Conservation (phyloP, 1,140 invertebrate species). For the Drosophila burlai region DNA sequence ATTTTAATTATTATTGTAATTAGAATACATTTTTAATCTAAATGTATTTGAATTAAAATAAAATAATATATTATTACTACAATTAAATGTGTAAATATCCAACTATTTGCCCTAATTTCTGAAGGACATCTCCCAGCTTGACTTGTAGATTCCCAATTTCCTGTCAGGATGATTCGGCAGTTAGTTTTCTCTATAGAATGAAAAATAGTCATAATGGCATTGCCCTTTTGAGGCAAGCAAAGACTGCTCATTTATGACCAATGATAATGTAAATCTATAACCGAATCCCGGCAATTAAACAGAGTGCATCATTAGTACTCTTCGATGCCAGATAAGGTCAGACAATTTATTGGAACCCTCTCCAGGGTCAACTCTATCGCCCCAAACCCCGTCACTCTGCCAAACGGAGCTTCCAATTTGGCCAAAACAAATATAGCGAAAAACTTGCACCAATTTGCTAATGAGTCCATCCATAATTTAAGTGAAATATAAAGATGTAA, state of each 20-base stretch:
- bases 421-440: slow-evolving; percentile 35
- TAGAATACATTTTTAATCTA: no score
- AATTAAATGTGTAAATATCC: neutral
- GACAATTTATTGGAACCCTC: neutral
- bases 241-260: neutral
- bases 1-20: no score
- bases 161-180: no score
- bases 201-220: neutral
- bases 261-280: slow-evolving; percentile 7
- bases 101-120: neutral
- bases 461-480: slow-evolving; percentile 63
- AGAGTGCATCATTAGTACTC: slow-evolving; percentile 37
- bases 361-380: neutral
- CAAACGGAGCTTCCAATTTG: neutral
- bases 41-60: no score
- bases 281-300: slow-evolving; percentile 12
- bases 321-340: slow-evolving; percentile 2
- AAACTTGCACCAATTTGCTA: slow-evolving; percentile 78
- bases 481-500: slow-evolving; percentile 47
- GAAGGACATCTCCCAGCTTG: no score
- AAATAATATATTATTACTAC: neutral
- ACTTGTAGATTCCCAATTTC: neutral
- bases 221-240: neutral
- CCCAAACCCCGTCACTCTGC: neutral
- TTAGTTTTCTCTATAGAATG: neutral